These are phyloP conservation scores for Liopterus haemorrhoidalis DNA, from an alignment of 2,888 invertebrate genomes.

Conservation along the genomic window DNA sequence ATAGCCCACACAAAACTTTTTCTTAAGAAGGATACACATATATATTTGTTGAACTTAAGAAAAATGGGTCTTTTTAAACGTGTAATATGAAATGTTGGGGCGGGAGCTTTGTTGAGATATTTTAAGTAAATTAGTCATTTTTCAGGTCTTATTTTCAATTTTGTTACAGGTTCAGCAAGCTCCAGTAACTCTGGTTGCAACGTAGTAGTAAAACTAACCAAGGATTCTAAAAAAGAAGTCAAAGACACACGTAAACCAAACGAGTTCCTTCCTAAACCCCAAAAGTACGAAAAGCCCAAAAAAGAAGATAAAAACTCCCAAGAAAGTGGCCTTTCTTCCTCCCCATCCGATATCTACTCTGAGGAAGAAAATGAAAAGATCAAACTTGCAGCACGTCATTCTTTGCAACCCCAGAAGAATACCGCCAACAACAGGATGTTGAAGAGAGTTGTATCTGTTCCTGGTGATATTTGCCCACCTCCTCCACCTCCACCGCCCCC, in stretches of 20 bases:
- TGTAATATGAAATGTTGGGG: too few species aligned
- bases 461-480: constrained; percentile 48
- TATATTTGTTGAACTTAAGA: too few species aligned
- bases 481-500: constrained; percentile 70
- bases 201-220: constrained; percentile 41
- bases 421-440: constrained; percentile 37
- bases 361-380: constrained; percentile 41
- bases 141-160: too few species aligned
- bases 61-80: too few species aligned
- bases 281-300: constrained; percentile 40
- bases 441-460: constrained; percentile 55
- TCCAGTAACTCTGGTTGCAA: constrained; percentile 44
- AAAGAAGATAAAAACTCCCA: constrained; percentile 29
- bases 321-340: constrained; percentile 43
- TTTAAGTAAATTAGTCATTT: too few species aligned
- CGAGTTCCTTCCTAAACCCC: constrained; percentile 42
- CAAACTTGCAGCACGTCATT: constrained; percentile 42
- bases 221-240: constrained; percentile 16
- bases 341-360: constrained; percentile 42
- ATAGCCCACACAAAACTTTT: too few species aligned
- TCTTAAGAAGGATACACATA: too few species aligned
- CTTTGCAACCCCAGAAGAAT: constrained; percentile 38
- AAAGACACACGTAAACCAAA: constrained; percentile 37
- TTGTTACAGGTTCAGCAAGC: constrained; percentile 45
- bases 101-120: too few species aligned